Conservation (phyloP, 1,140 invertebrate species). For the Epicauta chinensis region DNA sequence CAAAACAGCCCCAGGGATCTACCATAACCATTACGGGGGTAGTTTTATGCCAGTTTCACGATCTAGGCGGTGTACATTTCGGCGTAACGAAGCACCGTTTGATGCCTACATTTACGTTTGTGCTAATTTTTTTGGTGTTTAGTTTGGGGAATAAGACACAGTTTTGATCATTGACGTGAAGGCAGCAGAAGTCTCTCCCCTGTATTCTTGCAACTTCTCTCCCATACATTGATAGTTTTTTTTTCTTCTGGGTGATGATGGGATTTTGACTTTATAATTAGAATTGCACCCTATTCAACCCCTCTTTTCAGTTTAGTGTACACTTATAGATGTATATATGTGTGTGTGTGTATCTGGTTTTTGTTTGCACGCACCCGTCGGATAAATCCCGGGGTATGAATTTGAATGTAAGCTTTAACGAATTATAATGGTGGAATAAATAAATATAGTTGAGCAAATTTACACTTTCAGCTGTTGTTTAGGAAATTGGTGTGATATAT, state of each 20-base stretch:
- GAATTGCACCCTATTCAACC: not conserved
- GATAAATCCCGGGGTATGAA: slow-evolving; percentile 30
- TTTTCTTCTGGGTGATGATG: slow-evolving; percentile 16
- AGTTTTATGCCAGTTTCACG: slow-evolving; percentile 14
- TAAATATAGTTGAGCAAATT: slow-evolving; percentile 33
- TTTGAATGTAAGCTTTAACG: slow-evolving; percentile 32
- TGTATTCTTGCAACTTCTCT: no score
- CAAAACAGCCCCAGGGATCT: not conserved
- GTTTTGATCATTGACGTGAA: no score
- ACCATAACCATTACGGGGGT: slow-evolving; percentile 15
- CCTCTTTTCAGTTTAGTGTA: no score
- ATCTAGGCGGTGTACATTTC: slow-evolving; percentile 9
- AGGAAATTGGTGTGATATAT: slow-evolving; percentile 1
- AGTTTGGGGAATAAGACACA: slow-evolving; percentile 5
- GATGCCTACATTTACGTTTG: slow-evolving; percentile 17
- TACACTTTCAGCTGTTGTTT: slow-evolving; percentile 32
- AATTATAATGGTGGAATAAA: slow-evolving; percentile 33
- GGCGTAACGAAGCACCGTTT: slow-evolving; percentile 14
- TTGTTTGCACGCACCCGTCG: slow-evolving; percentile 25
- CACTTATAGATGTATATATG: no score
- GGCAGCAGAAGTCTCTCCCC: no score
- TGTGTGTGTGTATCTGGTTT: slow-evolving; percentile 6
- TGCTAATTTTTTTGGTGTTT: slow-evolving; percentile 15
- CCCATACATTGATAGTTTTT: no score
- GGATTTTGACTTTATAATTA: slow-evolving; percentile 32